Percentiles rank a stretch among this genome's conserved stretches.
These are phyloP conservation scores for Bettongia penicillata DNA, from an alignment of 2,113 vertebrate genomes.

Conservation along the genomic window DNA sequence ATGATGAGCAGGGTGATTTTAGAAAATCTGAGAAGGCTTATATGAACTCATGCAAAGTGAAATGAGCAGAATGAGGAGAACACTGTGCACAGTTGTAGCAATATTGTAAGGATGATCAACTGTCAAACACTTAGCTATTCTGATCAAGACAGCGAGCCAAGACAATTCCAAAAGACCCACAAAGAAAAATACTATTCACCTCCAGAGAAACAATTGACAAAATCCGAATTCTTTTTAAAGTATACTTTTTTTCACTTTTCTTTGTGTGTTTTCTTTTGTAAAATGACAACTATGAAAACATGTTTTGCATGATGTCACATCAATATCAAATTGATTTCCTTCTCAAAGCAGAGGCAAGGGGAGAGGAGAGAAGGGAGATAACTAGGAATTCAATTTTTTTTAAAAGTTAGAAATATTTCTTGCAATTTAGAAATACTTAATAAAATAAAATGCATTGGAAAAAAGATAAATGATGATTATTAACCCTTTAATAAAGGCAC, in stretches of 20 bases:
- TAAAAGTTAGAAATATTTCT: not conserved
- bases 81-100: not conserved
- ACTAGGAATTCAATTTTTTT: too few species aligned
- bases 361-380: not conserved
- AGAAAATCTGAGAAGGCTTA: not conserved
- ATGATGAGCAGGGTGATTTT: not conserved
- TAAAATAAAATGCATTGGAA: not conserved
- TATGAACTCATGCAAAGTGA: not conserved
- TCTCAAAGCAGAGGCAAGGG: not conserved
- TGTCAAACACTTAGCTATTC: not conserved
- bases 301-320: not conserved
- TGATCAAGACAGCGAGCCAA: not conserved
- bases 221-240: not conserved
- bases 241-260: not conserved
- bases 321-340: not conserved
- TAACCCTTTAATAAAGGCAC: not conserved
- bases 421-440: not conserved
- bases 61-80: not conserved
- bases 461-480: not conserved
- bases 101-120: not conserved
- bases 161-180: not conserved
- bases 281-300: not conserved
- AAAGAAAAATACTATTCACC: not conserved
- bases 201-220: not conserved
- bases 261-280: not conserved